Evolutionary conservation across 2,888 invertebrate species (phyloP).

Genomic region (Synanthedon formicaeformis): DNA sequence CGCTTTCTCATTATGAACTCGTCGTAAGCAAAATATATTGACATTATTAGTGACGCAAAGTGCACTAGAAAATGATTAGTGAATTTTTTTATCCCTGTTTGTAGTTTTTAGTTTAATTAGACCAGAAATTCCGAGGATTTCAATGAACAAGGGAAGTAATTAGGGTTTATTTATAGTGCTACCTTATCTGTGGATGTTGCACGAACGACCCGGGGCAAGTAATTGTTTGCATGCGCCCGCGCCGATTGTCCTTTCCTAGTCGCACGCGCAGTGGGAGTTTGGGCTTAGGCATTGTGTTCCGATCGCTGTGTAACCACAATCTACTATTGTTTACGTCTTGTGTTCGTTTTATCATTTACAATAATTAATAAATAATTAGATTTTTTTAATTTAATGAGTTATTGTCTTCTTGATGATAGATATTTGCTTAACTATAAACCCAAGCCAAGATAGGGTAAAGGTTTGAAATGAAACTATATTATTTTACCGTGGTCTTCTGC

Average conservation of each 20-base stretch:
- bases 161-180: constrained; percentile 55
- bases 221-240: constrained; percentile 27
- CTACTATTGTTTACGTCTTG: not conserved
- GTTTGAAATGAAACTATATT: too few species aligned
- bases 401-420: too few species aligned
- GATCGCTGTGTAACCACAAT: not conserved
- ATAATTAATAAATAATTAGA: too few species aligned
- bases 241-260: constrained; percentile 1
- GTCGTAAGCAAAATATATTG: too few species aligned
- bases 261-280: constrained; percentile 7
- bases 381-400: too few species aligned
- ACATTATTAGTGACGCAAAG: too few species aligned
- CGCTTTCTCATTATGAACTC: too few species aligned
- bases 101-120: not conserved
- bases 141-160: constrained; percentile 51
- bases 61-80: too few species aligned
- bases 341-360: too few species aligned
- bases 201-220: constrained; percentile 24
- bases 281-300: not conserved
- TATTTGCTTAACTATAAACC: too few species aligned
- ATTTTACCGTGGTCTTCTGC: too few species aligned
- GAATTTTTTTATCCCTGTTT: not conserved
- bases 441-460: too few species aligned
- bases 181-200: constrained; percentile 49
- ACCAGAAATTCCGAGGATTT: not conserved